Evolutionary conservation across 2,113 vertebrate species (phyloP).

Genomic region (Notarius lentiginosus): DNA sequence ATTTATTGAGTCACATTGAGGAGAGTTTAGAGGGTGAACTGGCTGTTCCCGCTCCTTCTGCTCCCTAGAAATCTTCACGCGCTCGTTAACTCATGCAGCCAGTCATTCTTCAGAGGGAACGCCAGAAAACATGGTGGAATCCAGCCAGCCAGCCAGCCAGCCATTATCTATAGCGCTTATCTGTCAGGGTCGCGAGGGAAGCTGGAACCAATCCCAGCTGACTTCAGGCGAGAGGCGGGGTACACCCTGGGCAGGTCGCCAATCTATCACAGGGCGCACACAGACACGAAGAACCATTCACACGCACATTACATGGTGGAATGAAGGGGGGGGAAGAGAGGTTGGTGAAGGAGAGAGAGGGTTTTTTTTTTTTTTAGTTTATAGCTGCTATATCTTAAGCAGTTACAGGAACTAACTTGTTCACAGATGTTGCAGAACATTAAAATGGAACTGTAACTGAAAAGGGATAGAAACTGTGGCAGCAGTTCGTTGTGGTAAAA

Average conservation of each 20-base stretch:
- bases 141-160: no score
- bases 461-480: background rate
- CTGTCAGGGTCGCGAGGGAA: no score
- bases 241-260: no score
- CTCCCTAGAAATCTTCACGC: background rate
- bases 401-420: background rate
- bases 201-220: no score
- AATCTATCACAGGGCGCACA: no score
- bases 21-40: constrained; percentile 18
- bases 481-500: background rate
- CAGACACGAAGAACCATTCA: no score
- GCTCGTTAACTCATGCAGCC: background rate
- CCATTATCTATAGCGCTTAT: no score
- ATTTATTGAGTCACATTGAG: constrained; percentile 33
- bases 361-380: background rate
- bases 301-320: background rate
- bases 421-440: background rate
- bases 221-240: no score
- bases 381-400: background rate
- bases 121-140: background rate
- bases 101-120: background rate
- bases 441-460: background rate
- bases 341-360: no score
- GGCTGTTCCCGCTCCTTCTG: background rate
- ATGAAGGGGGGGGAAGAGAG: background rate